A percentile compares a stretch with the other conserved stretches of the same genome.
Evolutionary conservation across 2,797 vertebrate species (phyloP).

Genomic region (Tokudaia muenninki): DNA sequence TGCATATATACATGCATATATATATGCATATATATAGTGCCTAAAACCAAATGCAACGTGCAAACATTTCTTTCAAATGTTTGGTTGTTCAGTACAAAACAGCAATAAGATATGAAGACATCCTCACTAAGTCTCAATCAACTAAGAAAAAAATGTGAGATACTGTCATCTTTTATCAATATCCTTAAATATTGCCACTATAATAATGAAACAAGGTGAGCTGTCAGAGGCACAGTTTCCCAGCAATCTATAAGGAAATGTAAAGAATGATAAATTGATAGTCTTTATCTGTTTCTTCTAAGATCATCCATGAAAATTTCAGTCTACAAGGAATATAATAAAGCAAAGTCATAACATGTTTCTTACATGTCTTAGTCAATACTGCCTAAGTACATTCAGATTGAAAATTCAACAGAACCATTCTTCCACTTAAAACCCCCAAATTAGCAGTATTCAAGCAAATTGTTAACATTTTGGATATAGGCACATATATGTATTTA

Average conservation of each 20-base stretch:
- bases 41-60: neutral
- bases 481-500: neutral
- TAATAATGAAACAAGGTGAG: neutral
- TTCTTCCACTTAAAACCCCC: neutral
- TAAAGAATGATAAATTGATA: neutral
- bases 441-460: slow-evolving; percentile 17
- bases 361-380: neutral
- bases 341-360: neutral
- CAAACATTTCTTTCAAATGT: neutral
- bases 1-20: no score
- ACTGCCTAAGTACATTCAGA: neutral
- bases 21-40: neutral
- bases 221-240: neutral
- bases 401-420: slow-evolving; percentile 5
- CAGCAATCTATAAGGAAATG: neutral
- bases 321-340: neutral
- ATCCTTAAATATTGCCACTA: neutral
- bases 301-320: neutral
- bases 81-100: neutral
- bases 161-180: neutral
- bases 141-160: neutral
- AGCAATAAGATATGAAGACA: neutral
- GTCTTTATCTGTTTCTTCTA: slow-evolving; percentile 19
- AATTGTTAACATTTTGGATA: neutral
- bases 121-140: slow-evolving; percentile 23